These are phyloP conservation scores for Rafetus swinhoei DNA, from an alignment of 2,113 vertebrate genomes.

Conservation along the genomic window DNA sequence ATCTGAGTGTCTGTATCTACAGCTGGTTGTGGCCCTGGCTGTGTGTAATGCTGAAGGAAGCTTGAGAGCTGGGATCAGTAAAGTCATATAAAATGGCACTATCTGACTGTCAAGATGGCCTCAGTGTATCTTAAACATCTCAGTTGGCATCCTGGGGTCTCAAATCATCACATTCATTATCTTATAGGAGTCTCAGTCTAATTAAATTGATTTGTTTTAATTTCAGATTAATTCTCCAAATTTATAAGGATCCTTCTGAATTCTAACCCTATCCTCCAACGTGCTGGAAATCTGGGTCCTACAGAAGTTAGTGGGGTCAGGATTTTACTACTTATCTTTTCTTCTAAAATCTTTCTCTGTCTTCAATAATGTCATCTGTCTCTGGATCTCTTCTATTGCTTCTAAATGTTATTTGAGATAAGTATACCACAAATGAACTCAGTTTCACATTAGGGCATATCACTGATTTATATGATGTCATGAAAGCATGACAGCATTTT, in stretches of 20 bases:
- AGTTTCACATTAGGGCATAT: not conserved
- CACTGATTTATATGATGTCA: not conserved
- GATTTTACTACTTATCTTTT: not conserved
- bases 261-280: not conserved
- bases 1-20: too few relatives aligned
- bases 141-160: too few relatives aligned
- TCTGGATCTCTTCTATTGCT: not conserved
- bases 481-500: not conserved
- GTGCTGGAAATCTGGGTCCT: not conserved
- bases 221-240: not conserved
- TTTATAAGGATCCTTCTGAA: not conserved
- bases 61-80: too few relatives aligned
- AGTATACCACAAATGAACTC: accelerated
- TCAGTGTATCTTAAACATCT: too few relatives aligned
- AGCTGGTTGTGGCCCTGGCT: too few relatives aligned
- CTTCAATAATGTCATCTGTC: not conserved
- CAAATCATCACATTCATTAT: too few relatives aligned
- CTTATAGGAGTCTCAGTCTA: too few relatives aligned
- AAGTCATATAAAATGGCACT: too few relatives aligned
- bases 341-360: not conserved
- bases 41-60: too few relatives aligned
- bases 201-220: not conserved
- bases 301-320: not conserved
- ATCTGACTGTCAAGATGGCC: too few relatives aligned
- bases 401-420: not conserved